Base-by-base conservation (phyloP, 2,888 invertebrate genomes). In the Clunio marinus region DNA sequence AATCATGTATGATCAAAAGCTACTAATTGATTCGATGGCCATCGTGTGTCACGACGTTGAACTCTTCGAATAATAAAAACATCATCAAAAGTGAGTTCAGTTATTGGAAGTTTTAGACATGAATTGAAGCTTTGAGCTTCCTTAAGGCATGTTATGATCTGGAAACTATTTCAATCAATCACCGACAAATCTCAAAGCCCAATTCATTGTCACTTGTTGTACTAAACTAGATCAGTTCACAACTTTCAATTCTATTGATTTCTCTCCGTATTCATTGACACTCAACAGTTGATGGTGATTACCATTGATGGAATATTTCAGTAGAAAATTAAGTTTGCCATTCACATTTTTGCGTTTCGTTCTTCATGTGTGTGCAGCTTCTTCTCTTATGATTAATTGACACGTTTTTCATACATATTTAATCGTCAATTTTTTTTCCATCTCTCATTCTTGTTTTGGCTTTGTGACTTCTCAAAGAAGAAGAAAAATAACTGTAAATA, bases 391-490 rank as follows among this genome's bases (percentile, higher is more conserved):
- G 51, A 51, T 51, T 51, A 51, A 51, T 51, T 51, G 51, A 51
- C 51, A 51, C 17, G 51, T 17, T 51, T 51, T 51, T 41, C n/a
- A n/a, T n/a, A n/a, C n/a, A n/a, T n/a, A n/a, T n/a, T 2, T 22
- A 22, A 22, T 51, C 51, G n/a, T 51, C 51, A 51, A 51, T 51
- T 57, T 57, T 27, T 20, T 15, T 57, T 57, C 22, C 51, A n/a
- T n/a, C n/a, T n/a, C 22, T 7, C 57, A 25, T 57, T 57, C 57
- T 15, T 27, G 57, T 57, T 57, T 57, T 13, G 57, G 15, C 27
- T n/a, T 41, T 15, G 45, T 15, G 45, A 22, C 27, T 5, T 27
- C 10, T 25, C 22, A 15, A 45, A 45, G 15, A 45, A n/a, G 55
- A 55, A 55, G 24, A 5, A 13, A 7, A 3, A 22, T 57, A 57